Conservation (phyloP, 1,140 invertebrate species). For the Ctenoplectra terminalis region DNA sequence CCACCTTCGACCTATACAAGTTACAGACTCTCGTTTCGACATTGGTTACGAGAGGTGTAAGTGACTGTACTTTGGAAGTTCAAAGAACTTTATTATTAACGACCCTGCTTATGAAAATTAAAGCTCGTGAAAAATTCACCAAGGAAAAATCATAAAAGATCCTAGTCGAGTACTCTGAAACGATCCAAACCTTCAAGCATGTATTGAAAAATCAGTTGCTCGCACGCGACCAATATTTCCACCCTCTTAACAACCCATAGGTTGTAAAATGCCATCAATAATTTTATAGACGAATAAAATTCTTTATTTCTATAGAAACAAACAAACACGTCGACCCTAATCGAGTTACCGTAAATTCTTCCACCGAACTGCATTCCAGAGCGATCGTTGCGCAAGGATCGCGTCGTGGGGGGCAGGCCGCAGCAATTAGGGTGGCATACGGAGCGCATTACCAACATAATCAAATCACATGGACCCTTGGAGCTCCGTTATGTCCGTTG, state of each 20-base stretch:
- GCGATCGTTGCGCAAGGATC: constrained; percentile 26
- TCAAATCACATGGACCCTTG: constrained; percentile 70
- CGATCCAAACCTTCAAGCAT: too few relatives aligned
- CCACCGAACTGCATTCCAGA: neutral
- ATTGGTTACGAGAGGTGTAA: neutral
- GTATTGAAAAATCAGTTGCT: too few relatives aligned
- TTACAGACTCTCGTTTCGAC: neutral
- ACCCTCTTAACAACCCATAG: too few relatives aligned
- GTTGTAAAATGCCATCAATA: too few relatives aligned
- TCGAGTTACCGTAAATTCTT: neutral
- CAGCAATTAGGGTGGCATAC: constrained; percentile 70
- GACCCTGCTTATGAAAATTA: neutral
- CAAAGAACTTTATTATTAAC: neutral
- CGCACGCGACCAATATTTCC: too few relatives aligned
- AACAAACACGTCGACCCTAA: neutral
- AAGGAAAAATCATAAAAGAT: too few relatives aligned
- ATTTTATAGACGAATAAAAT: too few relatives aligned
- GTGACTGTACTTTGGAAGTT: neutral
- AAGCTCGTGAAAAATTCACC: neutral
- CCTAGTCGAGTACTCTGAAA: too few relatives aligned
- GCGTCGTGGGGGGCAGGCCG: constrained; percentile 30
- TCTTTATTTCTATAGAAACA: too few relatives aligned
- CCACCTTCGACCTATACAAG: neutral
- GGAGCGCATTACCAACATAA: constrained; percentile 70
- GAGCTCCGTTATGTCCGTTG: constrained; percentile 41